Base-by-base conservation (phyloP, 1,140 invertebrate species). In the Argopecten irradians region DNA sequence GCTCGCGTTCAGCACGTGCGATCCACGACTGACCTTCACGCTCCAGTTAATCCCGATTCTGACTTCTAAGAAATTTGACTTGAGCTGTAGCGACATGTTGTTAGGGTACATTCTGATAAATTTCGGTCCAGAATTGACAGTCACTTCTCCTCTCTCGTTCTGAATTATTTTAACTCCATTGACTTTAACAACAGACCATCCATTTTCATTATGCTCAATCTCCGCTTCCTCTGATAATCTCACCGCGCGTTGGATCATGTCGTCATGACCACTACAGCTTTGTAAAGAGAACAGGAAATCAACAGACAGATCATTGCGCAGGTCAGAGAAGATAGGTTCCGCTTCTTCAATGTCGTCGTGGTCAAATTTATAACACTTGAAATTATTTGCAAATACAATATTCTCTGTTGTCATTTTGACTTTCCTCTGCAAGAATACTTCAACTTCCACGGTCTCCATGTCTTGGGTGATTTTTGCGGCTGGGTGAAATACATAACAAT, bases 161-260 rank as follows among this genome's bases (percentile, higher is more conserved):
- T 94, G 94, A 28, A 92, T 91, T 41, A 94, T 93, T 83, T 93
- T 93, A 71, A 93, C 90, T 3, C 91, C 91, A 86, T 94, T 94
- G 86, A 94, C 93, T 16, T 88, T 87, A 14, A 94, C 91, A 33
- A 91, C 92, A 71, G 92, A 90, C 34, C 91, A 91, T 5, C 93
- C 93, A 89, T 93, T 92, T 41, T 87, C 39, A 1, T 91, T 90
- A 7, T 92, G 89, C 28, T 92, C 88, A 22, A 92, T 89, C 83
- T 93, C 93, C 41, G 92, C 92, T 5, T 93, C 92, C n/a, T 87
- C 88, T 19, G 93, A 87, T n/a, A 92, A 90, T 16, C 92, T 85
- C 33, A 92, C 89, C 82, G 92, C 84, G 82, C 92, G 94, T 82
- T 92, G 90, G 0, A 90, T 32, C 2, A 94, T 88, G 22, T 93